A percentile compares a stretch with the other conserved stretches of the same genome.
Evolutionary conservation across 2,888 invertebrate genomes (phyloP).

Genomic region (Argyresthia goedartella): DNA sequence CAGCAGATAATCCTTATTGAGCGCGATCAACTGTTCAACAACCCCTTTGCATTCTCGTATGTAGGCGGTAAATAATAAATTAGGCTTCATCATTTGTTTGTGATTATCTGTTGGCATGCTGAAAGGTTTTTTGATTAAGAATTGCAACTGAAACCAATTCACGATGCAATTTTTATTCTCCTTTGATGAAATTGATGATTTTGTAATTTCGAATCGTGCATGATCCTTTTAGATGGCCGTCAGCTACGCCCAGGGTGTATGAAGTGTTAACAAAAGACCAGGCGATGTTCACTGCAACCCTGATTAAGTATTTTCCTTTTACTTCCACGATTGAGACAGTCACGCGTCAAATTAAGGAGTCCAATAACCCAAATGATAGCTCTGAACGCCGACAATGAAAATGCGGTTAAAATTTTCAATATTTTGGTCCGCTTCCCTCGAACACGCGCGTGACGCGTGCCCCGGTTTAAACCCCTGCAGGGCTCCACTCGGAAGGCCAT

Average conservation of each 20-base stretch:
- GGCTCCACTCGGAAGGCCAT: conserved; percentile 22
- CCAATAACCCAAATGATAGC: conserved; percentile 19
- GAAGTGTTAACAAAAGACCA: no score
- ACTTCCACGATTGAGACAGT: conserved; percentile 12
- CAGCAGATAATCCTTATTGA: conserved; percentile 53
- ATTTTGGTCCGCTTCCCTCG: conserved; percentile 39
- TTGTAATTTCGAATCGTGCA: no score
- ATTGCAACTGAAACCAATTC: no score
- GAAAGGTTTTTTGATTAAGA: no score
- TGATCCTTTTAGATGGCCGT: no score
- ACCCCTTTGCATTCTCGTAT: conserved; percentile 1
- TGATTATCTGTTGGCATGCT: no score
- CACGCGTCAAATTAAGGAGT: conserved; percentile 52
- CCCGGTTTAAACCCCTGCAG: conserved; percentile 54
- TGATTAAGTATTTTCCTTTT: no score
- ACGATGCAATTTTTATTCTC: no score
- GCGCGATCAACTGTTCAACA: conserved; percentile 34
- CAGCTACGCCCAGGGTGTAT: no score
- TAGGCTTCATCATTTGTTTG: background rate
- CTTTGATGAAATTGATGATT: no score
- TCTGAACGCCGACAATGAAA: conserved; percentile 23
- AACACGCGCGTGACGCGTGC: conserved; percentile 61
- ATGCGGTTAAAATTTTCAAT: conserved; percentile 64
- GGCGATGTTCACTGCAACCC: no score
- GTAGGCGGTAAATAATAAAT: conserved; percentile 4